Conservation (phyloP, 2,888 invertebrate genomes). For the Oligia strigilis region DNA sequence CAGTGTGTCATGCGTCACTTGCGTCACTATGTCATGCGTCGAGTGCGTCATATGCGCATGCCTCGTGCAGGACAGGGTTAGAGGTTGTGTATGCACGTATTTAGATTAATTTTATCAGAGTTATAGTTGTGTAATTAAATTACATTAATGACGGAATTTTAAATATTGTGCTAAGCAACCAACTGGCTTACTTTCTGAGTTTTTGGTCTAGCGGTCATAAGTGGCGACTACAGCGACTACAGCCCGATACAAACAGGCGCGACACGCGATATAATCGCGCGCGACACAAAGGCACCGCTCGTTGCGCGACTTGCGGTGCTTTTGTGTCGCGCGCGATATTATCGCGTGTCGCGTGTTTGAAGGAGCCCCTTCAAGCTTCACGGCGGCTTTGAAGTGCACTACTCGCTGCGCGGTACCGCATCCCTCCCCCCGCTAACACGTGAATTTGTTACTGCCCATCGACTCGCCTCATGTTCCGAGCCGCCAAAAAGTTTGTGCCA, state of each 20-base stretch:
- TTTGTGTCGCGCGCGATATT: too few species aligned
- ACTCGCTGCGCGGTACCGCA: background rate
- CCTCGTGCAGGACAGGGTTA: conserved; percentile 36
- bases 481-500: too few species aligned
- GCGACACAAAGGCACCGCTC: too few species aligned
- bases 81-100: conserved; percentile 29
- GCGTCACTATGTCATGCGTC: conserved; percentile 17
- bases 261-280: too few species aligned
- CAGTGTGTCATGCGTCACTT: conserved; percentile 21
- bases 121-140: background rate
- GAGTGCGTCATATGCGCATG: conserved; percentile 18
- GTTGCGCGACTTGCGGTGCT: too few species aligned
- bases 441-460: too few species aligned
- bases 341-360: too few species aligned
- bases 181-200: background rate
- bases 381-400: background rate
- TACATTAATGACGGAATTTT: background rate
- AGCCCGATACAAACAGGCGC: too few species aligned
- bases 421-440: too few species aligned
- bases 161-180: background rate
- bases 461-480: too few species aligned
- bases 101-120: conserved; percentile 28
- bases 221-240: too few species aligned
- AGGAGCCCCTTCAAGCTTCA: too few species aligned
- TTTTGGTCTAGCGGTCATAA: background rate